These are phyloP conservation scores for Phylloscopus trochilus DNA, from an alignment of 2,113 vertebrate species.

Conservation along the genomic window DNA sequence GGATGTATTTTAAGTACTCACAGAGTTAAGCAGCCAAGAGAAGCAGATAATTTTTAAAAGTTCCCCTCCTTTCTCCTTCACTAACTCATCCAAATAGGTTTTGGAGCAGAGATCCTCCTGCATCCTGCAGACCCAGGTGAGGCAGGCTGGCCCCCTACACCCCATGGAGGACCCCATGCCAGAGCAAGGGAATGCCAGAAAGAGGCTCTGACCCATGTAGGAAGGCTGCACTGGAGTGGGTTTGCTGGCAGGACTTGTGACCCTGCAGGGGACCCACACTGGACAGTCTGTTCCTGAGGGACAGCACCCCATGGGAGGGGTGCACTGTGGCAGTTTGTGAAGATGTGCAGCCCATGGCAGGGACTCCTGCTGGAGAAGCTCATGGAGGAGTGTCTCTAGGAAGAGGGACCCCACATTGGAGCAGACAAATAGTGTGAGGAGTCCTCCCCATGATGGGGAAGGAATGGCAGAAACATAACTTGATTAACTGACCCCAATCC, in stretches of 20 bases:
- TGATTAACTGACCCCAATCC: background rate
- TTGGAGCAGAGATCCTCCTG: background rate
- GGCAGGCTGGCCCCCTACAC: background rate
- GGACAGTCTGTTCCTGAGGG: background rate
- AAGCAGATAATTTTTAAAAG: background rate
- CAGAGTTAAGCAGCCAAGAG: background rate
- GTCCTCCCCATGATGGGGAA: background rate
- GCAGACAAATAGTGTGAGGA: background rate
- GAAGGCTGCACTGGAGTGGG: accelerated
- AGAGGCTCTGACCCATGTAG: background rate
- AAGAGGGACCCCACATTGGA: accelerated
- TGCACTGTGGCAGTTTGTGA: background rate
- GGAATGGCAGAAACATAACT: background rate
- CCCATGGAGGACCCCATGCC: background rate
- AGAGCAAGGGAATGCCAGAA: background rate
- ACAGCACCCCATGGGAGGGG: background rate
- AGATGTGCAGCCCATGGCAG: background rate
- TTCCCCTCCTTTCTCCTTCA: background rate
- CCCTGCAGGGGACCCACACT: background rate
- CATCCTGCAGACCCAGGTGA: background rate
- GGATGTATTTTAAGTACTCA: background rate
- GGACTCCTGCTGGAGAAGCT: background rate
- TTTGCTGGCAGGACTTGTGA: background rate
- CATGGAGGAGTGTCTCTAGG: background rate
- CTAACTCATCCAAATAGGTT: background rate